These are phyloP conservation scores for Lithobius niger DNA, from an alignment of 1,140 invertebrate species.

Conservation along the genomic window DNA sequence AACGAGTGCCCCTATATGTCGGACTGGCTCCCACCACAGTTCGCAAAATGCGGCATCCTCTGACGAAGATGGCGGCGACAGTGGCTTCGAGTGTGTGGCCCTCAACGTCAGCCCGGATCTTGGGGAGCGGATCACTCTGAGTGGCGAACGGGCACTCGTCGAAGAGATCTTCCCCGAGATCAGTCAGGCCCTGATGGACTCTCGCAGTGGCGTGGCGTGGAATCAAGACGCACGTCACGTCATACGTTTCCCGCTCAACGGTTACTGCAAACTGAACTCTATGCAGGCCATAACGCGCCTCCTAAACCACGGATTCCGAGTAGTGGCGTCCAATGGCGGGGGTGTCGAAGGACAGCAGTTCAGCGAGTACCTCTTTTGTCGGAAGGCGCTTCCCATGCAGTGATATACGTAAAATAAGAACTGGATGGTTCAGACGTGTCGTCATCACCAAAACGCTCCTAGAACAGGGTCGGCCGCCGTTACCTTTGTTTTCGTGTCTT, in stretches of 20 bases:
- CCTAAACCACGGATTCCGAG: slow-evolving; percentile 64
- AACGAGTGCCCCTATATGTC: slow-evolving; percentile 5
- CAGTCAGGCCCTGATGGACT: slow-evolving; percentile 53
- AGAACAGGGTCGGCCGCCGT: too few relatives aligned
- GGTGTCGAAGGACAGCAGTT: slow-evolving; percentile 85
- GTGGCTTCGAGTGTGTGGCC: slow-evolving; percentile 61
- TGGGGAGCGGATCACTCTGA: slow-evolving; percentile 72
- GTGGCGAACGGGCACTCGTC: slow-evolving; percentile 60
- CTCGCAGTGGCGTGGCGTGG: slow-evolving; percentile 63
- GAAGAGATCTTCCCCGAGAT: slow-evolving; percentile 77
- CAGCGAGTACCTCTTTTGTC: slow-evolving; percentile 76
- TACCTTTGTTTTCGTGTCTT: too few relatives aligned
- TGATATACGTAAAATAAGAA: too few relatives aligned
- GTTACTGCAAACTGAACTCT: slow-evolving; percentile 83
- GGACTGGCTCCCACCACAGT: slow-evolving; percentile 9
- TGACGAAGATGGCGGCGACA: slow-evolving; percentile 15
- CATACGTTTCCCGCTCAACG: slow-evolving; percentile 78
- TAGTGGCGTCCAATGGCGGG: slow-evolving; percentile 71
- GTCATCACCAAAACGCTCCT: too few relatives aligned
- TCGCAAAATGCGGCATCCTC: slow-evolving; percentile 11
- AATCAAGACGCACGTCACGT: slow-evolving; percentile 72
- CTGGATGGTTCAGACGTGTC: too few relatives aligned
- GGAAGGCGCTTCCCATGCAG: slow-evolving; percentile 37
- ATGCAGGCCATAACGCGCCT: slow-evolving; percentile 76
- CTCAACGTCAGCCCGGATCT: slow-evolving; percentile 77